phyloP scores from a whole-genome alignment of 2,113 vertebrate genomes.

The Pelvicachromis taeniatus region DNA sequence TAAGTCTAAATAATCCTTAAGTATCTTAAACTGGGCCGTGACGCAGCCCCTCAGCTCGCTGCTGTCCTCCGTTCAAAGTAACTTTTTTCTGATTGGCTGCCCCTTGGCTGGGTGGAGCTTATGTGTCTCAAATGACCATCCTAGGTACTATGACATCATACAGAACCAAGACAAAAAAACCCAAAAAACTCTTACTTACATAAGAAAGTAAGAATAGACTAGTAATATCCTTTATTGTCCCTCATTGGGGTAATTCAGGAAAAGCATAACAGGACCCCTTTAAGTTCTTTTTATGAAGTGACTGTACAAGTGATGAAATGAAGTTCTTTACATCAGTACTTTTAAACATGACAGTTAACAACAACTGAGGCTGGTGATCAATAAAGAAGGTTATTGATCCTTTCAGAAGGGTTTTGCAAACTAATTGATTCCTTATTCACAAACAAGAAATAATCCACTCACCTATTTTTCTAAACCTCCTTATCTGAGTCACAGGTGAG shows the following conservation, averaged over 20 bases:
- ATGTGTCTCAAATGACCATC: neutral
- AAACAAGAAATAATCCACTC: neutral
- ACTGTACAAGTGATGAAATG: neutral
- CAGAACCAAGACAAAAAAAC: neutral
- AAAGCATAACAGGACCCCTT: neutral
- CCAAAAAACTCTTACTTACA: neutral
- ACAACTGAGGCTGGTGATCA: rapidly evolving
- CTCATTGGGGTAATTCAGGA: neutral
- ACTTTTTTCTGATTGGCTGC: neutral
- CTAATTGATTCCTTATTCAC: rapidly evolving
- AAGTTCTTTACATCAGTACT: neutral
- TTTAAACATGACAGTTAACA: neutral
- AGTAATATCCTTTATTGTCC: neutral
- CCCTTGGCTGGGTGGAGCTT: neutral
- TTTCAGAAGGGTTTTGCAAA: neutral
- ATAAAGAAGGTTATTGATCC: neutral
- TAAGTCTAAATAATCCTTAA: neutral
- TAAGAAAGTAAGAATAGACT: neutral
- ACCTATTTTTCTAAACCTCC: neutral
- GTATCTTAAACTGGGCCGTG: neutral
- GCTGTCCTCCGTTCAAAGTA: neutral
- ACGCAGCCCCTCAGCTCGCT: neutral
- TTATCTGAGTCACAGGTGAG: neutral
- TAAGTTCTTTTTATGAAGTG: neutral
- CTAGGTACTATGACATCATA: neutral